Conservation (phyloP, 2,888 invertebrate genomes). For the Caenorhabditis doughertyi region DNA sequence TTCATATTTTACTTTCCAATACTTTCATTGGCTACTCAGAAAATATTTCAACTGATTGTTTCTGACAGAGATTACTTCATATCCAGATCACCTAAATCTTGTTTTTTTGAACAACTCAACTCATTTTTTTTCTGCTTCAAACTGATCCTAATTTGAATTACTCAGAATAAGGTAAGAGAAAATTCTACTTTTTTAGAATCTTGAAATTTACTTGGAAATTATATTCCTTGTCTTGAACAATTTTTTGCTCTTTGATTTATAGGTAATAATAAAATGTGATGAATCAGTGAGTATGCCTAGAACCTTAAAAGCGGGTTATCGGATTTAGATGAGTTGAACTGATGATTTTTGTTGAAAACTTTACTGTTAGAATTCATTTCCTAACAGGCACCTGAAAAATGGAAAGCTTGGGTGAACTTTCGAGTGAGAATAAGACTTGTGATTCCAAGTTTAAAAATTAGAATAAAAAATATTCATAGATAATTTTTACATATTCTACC, state of each 20-base stretch:
- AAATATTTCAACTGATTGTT: not conserved
- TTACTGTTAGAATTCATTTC: no score
- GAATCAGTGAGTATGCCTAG: slow-evolving; percentile 2
- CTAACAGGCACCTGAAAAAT: no score
- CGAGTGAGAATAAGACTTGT: not conserved
- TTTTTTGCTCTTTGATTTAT: not conserved
- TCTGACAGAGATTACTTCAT: not conserved
- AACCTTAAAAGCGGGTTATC: not conserved
- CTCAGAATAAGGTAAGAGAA: no score
- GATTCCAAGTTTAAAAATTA: not conserved
- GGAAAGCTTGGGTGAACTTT: not conserved
- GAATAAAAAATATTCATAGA: not conserved
- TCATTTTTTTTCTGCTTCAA: not conserved
- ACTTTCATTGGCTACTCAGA: no score
- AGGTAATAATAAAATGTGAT: not conserved
- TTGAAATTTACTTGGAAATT: no score
- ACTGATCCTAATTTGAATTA: not conserved
- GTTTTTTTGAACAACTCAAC: not conserved
- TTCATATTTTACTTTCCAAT: no score
- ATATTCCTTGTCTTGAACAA: not conserved
- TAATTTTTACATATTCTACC: no score
- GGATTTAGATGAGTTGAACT: not conserved
- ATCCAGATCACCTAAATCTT: not conserved
- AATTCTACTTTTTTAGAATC: no score
- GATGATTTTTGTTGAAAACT: not conserved